Evolutionary conservation across 2,888 invertebrate genomes (phyloP), one percentile per base, ranked within the genome.

Genomic region (Drepanosiphum platanoidis): DNA sequence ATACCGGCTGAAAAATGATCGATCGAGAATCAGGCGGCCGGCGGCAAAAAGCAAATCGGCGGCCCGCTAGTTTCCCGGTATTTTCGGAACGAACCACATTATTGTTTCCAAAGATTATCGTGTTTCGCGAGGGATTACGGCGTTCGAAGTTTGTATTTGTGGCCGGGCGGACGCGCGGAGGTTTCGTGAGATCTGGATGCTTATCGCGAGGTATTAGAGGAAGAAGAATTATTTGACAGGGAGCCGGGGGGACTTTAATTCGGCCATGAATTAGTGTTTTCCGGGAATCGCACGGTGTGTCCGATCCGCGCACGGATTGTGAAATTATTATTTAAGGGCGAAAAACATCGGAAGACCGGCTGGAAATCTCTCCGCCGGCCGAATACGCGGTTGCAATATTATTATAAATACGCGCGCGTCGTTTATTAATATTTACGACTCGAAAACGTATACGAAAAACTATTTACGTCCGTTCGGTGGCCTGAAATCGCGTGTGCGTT

Each of bases 181-280:
- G 27, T 27, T 30, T 64, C 64, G 64, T 27, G 64, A 64, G 11
- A 30, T 30, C 64, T 15, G 39, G n/a, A 70, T 11, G 70, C 39
- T 70, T 70, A 70, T 70, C 70, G n/a, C n/a, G 11, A 3, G 70
- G 70, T 36, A 68, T 68, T 68, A 22, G 39, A n/a, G 36, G 13
- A 9, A 39, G 36, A 70, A 70, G 64, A 64, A 64, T 30, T 27
- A 27, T n/a, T 64, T 64, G 64, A 64, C 30, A 27, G 27, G 46
- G 64, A 27, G n/a, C 27, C 64, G n/a, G 3, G 11, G 30, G 36
- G 34, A 68, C 70, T 34, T 39, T 39, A n/a, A 70, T 70, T 22
- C 70, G 11, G 4, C 39, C 39, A 70, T 70, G 22, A 70, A 39
- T 39, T 70, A 70, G 34, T 32, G 64, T 64, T 7, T 70, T 39